Conservation (phyloP, 1,140 invertebrate genomes). For the Zaprionus nigranus region DNA sequence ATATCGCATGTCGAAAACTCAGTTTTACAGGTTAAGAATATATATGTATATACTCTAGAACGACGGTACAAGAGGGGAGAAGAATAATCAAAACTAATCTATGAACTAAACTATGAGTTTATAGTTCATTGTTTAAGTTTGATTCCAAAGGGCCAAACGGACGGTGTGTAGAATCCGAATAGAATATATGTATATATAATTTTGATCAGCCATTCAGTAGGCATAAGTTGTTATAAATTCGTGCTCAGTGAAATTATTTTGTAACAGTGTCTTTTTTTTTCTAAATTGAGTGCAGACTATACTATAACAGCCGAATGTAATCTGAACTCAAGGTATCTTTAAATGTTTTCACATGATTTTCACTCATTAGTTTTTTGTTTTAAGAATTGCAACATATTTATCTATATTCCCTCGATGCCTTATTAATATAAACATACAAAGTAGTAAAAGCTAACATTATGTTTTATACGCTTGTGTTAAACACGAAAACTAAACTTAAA, state of each 20-base stretch:
- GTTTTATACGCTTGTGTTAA: background rate
- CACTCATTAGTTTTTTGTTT: too few relatives aligned
- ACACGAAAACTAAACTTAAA: background rate
- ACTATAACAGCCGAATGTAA: background rate
- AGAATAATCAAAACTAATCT: too few relatives aligned
- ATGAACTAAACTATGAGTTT: too few relatives aligned
- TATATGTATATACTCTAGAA: too few relatives aligned
- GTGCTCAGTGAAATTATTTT: background rate
- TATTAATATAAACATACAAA: constrained; percentile 1
- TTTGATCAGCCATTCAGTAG: background rate
- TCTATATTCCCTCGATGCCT: background rate
- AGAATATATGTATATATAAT: background rate
- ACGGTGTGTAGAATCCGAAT: too few relatives aligned
- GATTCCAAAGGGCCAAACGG: too few relatives aligned
- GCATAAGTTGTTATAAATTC: background rate
- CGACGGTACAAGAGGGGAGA: too few relatives aligned
- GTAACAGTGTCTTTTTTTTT: background rate
- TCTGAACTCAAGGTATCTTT: background rate
- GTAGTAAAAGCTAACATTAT: background rate
- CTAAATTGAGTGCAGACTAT: background rate
- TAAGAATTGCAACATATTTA: background rate
- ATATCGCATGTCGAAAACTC: too few relatives aligned
- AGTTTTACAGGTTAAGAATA: too few relatives aligned
- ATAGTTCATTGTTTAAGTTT: too few relatives aligned
- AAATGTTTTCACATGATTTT: background rate